Conservation (phyloP, 2,888 invertebrate species). For the Strigamia maritima region DNA sequence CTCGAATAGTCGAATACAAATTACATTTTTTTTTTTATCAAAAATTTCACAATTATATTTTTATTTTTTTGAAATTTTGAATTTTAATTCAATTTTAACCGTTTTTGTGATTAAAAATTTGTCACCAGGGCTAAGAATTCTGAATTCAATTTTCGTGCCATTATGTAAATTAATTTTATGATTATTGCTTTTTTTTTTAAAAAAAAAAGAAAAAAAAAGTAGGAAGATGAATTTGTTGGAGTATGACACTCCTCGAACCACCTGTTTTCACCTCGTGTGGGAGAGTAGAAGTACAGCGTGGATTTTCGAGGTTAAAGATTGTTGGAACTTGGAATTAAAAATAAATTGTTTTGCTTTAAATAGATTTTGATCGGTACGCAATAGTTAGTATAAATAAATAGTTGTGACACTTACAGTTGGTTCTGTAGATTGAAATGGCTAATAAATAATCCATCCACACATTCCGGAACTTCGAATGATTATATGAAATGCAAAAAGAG, state of each 20-base stretch:
- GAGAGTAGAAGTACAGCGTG: not conserved
- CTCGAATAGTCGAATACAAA: no score
- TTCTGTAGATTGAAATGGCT: not conserved
- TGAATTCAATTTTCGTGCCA: not conserved
- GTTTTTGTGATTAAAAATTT: no score
- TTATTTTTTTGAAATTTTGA: no score
- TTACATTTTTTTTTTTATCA: no score
- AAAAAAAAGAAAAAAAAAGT: not conserved
- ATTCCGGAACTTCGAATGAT: not conserved
- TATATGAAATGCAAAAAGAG: not conserved
- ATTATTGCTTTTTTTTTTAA: no score
- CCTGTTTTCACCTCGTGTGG: not conserved
- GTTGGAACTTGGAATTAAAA: not conserved
- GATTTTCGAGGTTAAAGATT: not conserved
- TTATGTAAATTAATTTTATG: not conserved
- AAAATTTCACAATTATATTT: no score
- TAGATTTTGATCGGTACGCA: not conserved
- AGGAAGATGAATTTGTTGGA: no score
- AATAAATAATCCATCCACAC: not conserved
- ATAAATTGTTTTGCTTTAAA: not conserved
- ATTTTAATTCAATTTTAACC: no score
- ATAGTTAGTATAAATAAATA: not conserved
- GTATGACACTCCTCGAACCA: not conserved
- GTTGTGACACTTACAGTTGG: not conserved
- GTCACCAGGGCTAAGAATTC: no score